These are phyloP conservation scores for Oryzias melastigma DNA, from an alignment of 2,113 vertebrate species.

Conservation along the genomic window DNA sequence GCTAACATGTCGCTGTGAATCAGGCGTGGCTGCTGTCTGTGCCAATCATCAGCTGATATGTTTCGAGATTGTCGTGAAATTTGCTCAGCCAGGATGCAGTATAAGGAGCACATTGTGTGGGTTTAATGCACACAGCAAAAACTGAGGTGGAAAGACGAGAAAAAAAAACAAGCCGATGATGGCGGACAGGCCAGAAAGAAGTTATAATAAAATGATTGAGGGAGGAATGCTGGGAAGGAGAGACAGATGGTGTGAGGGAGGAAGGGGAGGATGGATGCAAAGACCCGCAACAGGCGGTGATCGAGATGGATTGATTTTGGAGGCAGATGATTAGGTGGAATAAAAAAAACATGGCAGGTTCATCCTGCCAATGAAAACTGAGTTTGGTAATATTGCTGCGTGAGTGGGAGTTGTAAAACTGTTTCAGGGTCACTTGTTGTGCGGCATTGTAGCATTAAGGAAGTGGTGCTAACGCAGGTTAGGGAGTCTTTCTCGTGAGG, in stretches of 20 bases:
- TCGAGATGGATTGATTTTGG: slow-evolving; percentile 65
- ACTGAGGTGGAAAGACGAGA: not conserved
- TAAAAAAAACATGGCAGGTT: slow-evolving; percentile 47
- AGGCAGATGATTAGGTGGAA: slow-evolving; percentile 56
- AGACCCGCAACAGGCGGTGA: slow-evolving; percentile 64
- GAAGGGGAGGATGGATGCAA: slow-evolving; percentile 45
- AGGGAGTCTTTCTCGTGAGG: slow-evolving; percentile 50
- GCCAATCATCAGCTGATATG: slow-evolving; percentile 36
- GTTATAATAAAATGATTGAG: slow-evolving; percentile 66
- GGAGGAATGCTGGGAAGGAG: slow-evolving; percentile 47
- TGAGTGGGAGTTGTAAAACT: slow-evolving; percentile 55
- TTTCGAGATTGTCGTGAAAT: slow-evolving; percentile 21
- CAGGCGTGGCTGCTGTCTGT: slow-evolving; percentile 26
- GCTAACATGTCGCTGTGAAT: slow-evolving; percentile 26
- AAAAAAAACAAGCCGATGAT: slow-evolving; percentile 29
- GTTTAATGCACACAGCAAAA: slow-evolving; percentile 41
- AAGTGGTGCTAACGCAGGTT: slow-evolving; percentile 60
- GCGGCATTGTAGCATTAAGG: slow-evolving; percentile 51
- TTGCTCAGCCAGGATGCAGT: slow-evolving; percentile 1
- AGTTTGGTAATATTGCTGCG: slow-evolving; percentile 42
- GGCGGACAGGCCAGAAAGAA: slow-evolving; percentile 53
- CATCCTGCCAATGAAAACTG: slow-evolving; percentile 46
- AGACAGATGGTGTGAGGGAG: slow-evolving; percentile 64
- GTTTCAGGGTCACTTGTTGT: slow-evolving; percentile 62
- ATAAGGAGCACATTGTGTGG: slow-evolving; percentile 6